phyloP scores from a whole-genome alignment of 2,888 invertebrate species.

The Ametastegia equiseti region DNA sequence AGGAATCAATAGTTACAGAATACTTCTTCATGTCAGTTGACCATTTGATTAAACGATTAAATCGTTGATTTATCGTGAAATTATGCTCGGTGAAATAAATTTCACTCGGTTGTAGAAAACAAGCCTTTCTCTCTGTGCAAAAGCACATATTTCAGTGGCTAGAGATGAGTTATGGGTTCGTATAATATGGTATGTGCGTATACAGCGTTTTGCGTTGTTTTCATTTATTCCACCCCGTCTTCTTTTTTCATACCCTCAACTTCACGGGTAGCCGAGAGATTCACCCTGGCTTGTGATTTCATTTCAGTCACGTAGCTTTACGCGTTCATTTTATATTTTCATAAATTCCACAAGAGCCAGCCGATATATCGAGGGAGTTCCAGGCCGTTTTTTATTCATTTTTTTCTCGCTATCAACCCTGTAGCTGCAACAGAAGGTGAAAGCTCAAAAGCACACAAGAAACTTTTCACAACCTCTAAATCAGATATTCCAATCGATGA shows the following conservation, averaged over 20 bases:
- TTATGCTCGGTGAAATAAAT: neutral
- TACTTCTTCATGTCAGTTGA: too few species aligned
- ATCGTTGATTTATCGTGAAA: too few species aligned
- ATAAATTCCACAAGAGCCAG: conserved; percentile 11
- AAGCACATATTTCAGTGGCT: neutral
- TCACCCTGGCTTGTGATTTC: conserved; percentile 2
- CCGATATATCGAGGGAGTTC: conserved; percentile 4
- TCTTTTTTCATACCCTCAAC: neutral
- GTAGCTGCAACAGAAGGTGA: neutral
- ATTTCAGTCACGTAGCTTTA: conserved; percentile 38
- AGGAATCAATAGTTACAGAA: too few species aligned
- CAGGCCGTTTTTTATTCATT: neutral
- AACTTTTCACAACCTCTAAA: neutral
- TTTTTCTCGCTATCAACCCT: neutral
- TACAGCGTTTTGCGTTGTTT: neutral
- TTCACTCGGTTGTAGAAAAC: neutral
- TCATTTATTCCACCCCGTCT: conserved; percentile 6
- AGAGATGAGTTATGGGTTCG: conserved; percentile 6
- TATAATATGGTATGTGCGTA: neutral
- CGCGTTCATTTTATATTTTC: conserved; percentile 25
- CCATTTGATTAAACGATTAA: too few species aligned
- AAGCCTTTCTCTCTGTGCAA: neutral
- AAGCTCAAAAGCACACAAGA: neutral
- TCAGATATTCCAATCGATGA: neutral
- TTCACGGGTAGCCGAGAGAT: neutral